Conservation (phyloP, 30 jellyfish, hydroid and myxozoan species). For the Sanderia malayensis region DNA sequence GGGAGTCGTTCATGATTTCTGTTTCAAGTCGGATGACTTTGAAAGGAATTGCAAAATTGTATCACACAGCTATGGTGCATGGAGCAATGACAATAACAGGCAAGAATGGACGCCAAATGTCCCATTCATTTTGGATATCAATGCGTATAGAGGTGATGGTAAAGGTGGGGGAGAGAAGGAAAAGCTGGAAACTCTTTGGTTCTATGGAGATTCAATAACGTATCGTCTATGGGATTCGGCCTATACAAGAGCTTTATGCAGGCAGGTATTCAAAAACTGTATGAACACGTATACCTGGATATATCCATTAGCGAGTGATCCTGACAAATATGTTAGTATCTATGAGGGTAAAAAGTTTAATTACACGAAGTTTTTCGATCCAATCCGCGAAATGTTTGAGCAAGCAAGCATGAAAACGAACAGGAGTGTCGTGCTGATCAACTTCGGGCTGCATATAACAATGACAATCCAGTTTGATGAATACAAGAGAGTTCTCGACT, state of each 20-base stretch:
- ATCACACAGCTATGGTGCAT: constrained; percentile 37
- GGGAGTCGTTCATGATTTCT: background rate
- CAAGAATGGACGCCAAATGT: constrained; percentile 29
- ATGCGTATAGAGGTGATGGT: no score
- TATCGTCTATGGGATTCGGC: constrained; percentile 56
- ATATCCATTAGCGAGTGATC: constrained; percentile 2
- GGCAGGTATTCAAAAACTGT: constrained; percentile 46
- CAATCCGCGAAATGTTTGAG: constrained; percentile 13
- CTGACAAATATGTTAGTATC: background rate
- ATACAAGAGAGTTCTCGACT: constrained; percentile 15
- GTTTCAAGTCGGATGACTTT: background rate
- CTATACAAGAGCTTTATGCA: constrained; percentile 46
- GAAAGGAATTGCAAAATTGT: constrained; percentile 18
- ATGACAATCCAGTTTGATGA: constrained; percentile 23
- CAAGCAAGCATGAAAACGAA: constrained; percentile 25
- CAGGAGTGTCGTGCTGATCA: constrained; percentile 51
- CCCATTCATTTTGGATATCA: background rate
- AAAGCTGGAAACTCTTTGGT: constrained; percentile 66
- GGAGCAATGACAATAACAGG: constrained; percentile 1
- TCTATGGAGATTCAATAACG: constrained; percentile 57
- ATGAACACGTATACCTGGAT: constrained; percentile 61
- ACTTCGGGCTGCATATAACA: constrained; percentile 59
- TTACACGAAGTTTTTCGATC: constrained; percentile 33
- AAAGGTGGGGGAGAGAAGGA: background rate
- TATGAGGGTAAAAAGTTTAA: constrained; percentile 35